These are phyloP conservation scores for Macropus fuliginosus DNA, from an alignment of 2,797 vertebrate genomes.

Conservation along the genomic window DNA sequence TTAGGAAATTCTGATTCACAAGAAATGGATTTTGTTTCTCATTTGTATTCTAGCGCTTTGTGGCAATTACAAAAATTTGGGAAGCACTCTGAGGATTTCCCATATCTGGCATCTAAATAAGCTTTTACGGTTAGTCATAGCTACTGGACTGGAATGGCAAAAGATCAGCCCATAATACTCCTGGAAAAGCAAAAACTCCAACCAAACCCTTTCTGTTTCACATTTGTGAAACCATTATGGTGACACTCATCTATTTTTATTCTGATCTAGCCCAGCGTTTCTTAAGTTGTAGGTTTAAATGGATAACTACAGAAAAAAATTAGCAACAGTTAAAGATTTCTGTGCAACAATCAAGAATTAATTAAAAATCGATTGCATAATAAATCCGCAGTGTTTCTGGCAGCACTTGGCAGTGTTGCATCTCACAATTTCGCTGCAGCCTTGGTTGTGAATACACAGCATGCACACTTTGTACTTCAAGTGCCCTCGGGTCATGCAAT, in stretches of 20 bases:
- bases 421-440: too few species aligned
- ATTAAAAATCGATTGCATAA: too few species aligned
- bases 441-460: too few species aligned
- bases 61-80: conserved; percentile 55
- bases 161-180: conserved; percentile 63
- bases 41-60: conserved; percentile 40
- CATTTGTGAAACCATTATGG: conserved; percentile 30
- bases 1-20: conserved; percentile 43
- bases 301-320: too few species aligned
- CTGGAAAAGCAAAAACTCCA: conserved; percentile 53
- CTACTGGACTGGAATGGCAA: conserved; percentile 63
- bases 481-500: too few species aligned
- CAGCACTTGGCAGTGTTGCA: too few species aligned
- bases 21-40: conserved; percentile 22
- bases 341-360: too few species aligned
- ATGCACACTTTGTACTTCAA: too few species aligned
- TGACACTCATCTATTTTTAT: background rate
- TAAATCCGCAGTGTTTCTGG: too few species aligned
- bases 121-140: conserved; percentile 65
- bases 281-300: too few species aligned
- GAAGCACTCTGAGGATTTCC: conserved; percentile 63
- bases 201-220: background rate
- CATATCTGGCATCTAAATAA: conserved; percentile 51
- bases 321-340: too few species aligned
- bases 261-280: background rate